Conservation (phyloP, 2,888 invertebrate genomes). For the Xestia rhomboidea region DNA sequence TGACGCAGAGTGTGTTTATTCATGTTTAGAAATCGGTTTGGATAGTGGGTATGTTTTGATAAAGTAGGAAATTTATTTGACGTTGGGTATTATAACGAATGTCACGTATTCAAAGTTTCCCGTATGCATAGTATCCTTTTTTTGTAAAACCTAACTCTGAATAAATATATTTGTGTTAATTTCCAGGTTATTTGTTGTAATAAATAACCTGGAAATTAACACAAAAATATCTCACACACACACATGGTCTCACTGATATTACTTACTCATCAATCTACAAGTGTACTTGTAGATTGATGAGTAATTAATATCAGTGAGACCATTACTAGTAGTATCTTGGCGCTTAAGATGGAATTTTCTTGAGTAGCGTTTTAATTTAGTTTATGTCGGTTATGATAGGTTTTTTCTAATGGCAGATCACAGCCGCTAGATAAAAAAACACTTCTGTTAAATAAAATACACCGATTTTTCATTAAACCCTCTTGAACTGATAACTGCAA, state of each 20-base stretch:
- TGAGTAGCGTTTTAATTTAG: not conserved
- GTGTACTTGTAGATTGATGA: not conserved
- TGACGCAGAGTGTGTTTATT: not conserved
- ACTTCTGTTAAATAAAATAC: not conserved
- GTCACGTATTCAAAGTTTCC: not conserved
- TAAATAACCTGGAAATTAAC: too few species aligned
- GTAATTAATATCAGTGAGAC: not conserved
- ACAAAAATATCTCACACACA: too few species aligned
- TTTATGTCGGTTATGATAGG: not conserved
- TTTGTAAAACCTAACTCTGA: not conserved
- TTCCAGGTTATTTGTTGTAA: too few species aligned
- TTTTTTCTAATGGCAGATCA: not conserved
- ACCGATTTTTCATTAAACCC: not conserved
- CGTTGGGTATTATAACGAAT: not conserved
- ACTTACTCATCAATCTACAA: too few species aligned
- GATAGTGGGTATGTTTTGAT: not conserved
- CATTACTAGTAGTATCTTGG: not conserved
- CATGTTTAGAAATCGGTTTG: not conserved
- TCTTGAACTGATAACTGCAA: not conserved
- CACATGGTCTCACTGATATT: too few species aligned
- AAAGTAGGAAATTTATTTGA: not conserved
- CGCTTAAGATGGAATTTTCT: not conserved
- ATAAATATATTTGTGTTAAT: not conserved
- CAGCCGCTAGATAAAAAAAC: not conserved
- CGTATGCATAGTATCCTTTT: not conserved